These are phyloP conservation scores for Daboia siamensis DNA, from an alignment of 2,113 vertebrate genomes.

Conservation along the genomic window DNA sequence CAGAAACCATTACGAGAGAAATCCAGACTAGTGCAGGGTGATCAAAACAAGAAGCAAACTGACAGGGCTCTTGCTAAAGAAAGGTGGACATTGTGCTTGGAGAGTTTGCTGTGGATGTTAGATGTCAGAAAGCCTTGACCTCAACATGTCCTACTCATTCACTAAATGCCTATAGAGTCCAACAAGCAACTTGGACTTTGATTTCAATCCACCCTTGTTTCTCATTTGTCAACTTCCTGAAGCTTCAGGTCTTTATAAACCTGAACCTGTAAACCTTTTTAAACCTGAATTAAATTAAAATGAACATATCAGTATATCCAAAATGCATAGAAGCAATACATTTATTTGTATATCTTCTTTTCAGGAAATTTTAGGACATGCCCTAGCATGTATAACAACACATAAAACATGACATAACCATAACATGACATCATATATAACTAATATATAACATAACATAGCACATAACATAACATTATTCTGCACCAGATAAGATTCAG, in stretches of 20 bases:
- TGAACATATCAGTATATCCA: not conserved
- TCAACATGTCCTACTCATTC: not conserved
- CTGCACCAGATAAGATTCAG: not conserved
- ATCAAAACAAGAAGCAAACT: slow-evolving; percentile 8
- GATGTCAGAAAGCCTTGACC: not conserved
- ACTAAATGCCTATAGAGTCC: not conserved
- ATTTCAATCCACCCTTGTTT: not conserved
- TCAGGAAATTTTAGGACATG: not conserved
- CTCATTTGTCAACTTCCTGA: not conserved
- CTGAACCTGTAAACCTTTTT: not conserved
- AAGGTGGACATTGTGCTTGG: slow-evolving; percentile 45
- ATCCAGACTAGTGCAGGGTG: slow-evolving; percentile 67
- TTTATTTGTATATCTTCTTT: not conserved
- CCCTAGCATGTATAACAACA: not conserved
- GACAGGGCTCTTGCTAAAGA: slow-evolving; percentile 38
- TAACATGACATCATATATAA: not conserved
- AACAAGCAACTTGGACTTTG: not conserved
- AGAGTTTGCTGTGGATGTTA: slow-evolving; percentile 19
- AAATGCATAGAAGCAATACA: not conserved
- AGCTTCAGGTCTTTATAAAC: not conserved
- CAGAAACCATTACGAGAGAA: slow-evolving; percentile 76
- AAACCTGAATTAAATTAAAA: not conserved
- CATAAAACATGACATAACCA: not conserved
- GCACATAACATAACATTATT: not conserved
- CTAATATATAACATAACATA: not conserved